Conservation (phyloP, 53 echinoderm and acorn worm genomes). For the Holothuria leucospilota region DNA sequence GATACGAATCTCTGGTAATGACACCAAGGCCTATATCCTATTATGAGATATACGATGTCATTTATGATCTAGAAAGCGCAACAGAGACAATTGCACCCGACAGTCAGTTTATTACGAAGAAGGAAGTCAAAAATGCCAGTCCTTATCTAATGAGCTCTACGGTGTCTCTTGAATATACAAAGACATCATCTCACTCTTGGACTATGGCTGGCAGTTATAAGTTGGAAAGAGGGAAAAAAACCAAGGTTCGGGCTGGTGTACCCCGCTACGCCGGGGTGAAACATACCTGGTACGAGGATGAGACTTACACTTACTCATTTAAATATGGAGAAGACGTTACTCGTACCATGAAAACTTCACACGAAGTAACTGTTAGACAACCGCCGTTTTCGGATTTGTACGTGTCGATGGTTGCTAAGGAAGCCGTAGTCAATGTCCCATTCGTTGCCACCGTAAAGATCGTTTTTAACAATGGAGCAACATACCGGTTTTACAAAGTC, state of each 20-base stretch:
- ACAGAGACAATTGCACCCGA: background rate
- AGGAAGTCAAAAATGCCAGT: conserved; percentile 15
- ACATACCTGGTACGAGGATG: too few species aligned
- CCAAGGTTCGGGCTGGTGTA: background rate
- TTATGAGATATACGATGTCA: background rate
- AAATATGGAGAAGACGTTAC: background rate
- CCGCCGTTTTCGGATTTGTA: background rate
- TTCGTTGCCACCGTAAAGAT: background rate
- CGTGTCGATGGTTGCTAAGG: background rate
- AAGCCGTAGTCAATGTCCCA: conserved; percentile 10
- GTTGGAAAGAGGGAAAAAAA: too few species aligned
- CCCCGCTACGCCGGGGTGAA: background rate
- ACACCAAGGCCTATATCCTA: background rate
- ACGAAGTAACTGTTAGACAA: background rate
- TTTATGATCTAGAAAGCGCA: conserved; percentile 6
- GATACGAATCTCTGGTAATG: background rate
- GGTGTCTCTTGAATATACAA: background rate
- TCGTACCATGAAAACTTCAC: background rate
- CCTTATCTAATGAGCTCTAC: background rate
- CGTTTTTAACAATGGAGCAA: background rate
- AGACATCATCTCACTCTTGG: background rate
- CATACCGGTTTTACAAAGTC: background rate
- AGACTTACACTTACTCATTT: background rate
- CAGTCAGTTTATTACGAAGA: background rate
- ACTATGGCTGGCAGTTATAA: too few species aligned